Conservation (phyloP, 2,888 invertebrate genomes). For the Tenthredo amoena region DNA sequence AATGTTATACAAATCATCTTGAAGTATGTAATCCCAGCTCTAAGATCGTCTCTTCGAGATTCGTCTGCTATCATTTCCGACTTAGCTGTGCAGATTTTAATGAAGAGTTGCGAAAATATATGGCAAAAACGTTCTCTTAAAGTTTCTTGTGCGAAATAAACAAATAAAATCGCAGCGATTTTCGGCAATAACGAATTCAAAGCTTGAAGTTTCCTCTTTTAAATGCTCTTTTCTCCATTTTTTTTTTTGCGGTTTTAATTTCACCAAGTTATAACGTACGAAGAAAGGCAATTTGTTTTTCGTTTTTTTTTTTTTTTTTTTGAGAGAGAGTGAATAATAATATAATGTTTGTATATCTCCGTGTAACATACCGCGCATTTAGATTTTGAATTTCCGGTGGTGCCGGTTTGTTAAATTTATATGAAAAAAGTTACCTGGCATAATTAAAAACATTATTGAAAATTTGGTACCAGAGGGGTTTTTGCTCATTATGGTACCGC, state of each 20-base stretch:
- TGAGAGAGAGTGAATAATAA: not conserved
- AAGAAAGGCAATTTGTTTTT: not conserved
- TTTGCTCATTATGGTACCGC: slow-evolving; percentile 4
- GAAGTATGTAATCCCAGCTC: not conserved
- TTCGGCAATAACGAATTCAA: not conserved
- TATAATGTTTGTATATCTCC: not conserved
- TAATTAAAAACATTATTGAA: slow-evolving; percentile 11
- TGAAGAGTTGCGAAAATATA: not conserved
- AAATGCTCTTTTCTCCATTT: not conserved
- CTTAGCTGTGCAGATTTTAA: not conserved
- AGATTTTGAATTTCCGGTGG: not conserved
- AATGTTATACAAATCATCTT: not conserved
- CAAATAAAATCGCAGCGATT: not conserved
- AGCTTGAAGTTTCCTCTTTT: not conserved
- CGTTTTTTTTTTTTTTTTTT: not conserved
- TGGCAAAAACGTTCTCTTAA: not conserved
- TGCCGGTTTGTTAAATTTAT: slow-evolving; percentile 2
- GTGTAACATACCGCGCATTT: not conserved
- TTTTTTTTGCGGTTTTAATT: not conserved
- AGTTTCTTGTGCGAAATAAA: not conserved
- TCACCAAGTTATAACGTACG: not conserved
- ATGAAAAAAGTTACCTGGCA: not conserved
- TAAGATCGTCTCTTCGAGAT: not conserved
- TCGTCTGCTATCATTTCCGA: not conserved
- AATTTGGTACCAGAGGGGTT: not conserved